Evolutionary conservation across 2,888 invertebrate genomes (phyloP), one percentile per base, ranked within the genome.

Genomic region (Idaea biselata): DNA sequence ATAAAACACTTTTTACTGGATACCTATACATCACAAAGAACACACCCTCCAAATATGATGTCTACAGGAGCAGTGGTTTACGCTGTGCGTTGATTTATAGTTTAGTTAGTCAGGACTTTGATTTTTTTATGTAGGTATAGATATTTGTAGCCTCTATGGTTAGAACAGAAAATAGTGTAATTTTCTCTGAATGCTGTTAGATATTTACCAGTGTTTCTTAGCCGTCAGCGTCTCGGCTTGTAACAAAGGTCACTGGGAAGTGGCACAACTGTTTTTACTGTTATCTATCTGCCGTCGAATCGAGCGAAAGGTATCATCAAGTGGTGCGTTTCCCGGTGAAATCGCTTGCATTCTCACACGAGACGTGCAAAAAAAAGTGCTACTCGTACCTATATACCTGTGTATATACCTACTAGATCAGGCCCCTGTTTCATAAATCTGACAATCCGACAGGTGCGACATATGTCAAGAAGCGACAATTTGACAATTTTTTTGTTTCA

Each of bases 211-310:
- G 70, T 74, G 74, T 70, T 70, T 72, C 70, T 82, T 80, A 81
- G 77, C 76, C 78, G 78, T 66, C 76, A 69, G 76, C 73, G 11
- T 11, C 25, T 25, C 72, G 75, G 72, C 44, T 78, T 78, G 78
- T 82, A 87, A 88, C 87, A 88, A 89, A 89, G 88, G 87, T 89
- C 88, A 90, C 84, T 88, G 88, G 83, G 86, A 91, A 89, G 86
- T 89, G 74, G 89, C 80, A 83, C 90, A 85, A 77, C 73, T 74
- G 85, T 88, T 88, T 86, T 87, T 86, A 82, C 83, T 83, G 82
- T 81, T 86, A 82, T 82, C 81, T 85, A 87, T 87, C 85, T 82
- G 76, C 78, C 83, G 82, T 83, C 80, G 84, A 83, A 87, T 86
- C 84, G 84, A 91, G 89, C 89, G 89, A 89, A 91, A 91, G 88